Percentiles rank a stretch among this genome's conserved stretches.
phyloP scores from a whole-genome alignment of 2,888 invertebrate species.

The Acanthosepion esculentum region DNA sequence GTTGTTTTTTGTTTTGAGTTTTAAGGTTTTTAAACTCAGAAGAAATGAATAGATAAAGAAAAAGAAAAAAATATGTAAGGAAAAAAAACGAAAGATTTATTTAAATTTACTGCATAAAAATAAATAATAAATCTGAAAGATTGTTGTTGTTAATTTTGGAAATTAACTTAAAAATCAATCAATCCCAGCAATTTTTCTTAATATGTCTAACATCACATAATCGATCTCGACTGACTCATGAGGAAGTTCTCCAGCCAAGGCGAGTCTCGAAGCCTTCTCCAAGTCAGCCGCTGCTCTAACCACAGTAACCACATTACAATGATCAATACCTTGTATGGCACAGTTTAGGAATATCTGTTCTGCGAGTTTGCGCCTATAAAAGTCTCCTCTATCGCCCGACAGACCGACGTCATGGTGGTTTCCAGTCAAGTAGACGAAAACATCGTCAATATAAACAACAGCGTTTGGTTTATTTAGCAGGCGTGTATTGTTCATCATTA shows the following conservation, averaged over 20 bases:
- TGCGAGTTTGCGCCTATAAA: conserved; percentile 67
- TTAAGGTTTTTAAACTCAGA: too few species aligned
- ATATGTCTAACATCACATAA: conserved; percentile 63
- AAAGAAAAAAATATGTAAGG: too few species aligned
- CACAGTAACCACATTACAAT: conserved; percentile 62
- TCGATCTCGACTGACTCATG: conserved; percentile 64
- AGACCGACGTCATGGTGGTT: conserved; percentile 65
- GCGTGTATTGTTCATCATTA: conserved; percentile 67
- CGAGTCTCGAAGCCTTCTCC: conserved; percentile 59
- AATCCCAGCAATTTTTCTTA: conserved; percentile 66
- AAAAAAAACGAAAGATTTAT: too few species aligned
- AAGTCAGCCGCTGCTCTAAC: conserved; percentile 63
- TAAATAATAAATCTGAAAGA: too few species aligned
- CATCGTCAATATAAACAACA: conserved; percentile 61
- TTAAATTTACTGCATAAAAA: too few species aligned
- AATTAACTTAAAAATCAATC: conserved; percentile 43
- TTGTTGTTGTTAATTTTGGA: too few species aligned
- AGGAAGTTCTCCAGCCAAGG: conserved; percentile 54
- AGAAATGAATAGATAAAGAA: too few species aligned
- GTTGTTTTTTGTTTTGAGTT: too few species aligned
- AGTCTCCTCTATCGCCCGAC: conserved; percentile 68
- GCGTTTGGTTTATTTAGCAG: conserved; percentile 61
- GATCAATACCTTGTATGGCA: conserved; percentile 64
- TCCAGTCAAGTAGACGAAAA: conserved; percentile 62
- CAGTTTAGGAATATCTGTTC: conserved; percentile 67